These are phyloP conservation scores for Rhynchophorus ferrugineus DNA, from an alignment of 1,140 invertebrate species.

Conservation along the genomic window DNA sequence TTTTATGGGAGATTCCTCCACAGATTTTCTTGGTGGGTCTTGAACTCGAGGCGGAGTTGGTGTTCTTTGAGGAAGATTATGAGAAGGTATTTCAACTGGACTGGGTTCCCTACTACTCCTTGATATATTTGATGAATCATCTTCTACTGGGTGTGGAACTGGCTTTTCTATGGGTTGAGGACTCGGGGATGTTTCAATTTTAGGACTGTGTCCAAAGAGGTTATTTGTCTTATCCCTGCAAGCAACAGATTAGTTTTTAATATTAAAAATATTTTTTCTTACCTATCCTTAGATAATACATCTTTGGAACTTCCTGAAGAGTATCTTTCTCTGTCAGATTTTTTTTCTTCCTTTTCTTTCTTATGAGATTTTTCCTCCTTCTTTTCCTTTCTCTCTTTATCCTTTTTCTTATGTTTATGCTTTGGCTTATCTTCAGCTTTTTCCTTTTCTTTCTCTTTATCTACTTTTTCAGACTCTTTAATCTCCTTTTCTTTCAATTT, in stretches of 20 bases:
- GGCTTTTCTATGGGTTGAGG: constrained; percentile 16
- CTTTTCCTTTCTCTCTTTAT: constrained; percentile 31
- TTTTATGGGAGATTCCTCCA: background rate
- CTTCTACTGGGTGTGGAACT: constrained; percentile 7
- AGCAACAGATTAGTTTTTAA: background rate
- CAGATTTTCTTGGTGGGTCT: background rate
- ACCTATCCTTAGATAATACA: constrained; percentile 15
- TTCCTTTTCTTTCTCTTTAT: constrained; percentile 25
- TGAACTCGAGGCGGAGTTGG: background rate
- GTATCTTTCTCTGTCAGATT: constrained; percentile 13
- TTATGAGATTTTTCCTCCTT: constrained; percentile 26
- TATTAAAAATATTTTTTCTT: background rate
- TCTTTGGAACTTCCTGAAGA: constrained; percentile 5
- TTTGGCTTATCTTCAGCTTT: constrained; percentile 30
- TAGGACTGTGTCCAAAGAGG: constrained; percentile 27
- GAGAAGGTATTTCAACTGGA: constrained; percentile 4
- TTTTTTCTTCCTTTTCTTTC: constrained; percentile 17
- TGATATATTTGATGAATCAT: constrained; percentile 23
- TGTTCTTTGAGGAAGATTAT: constrained; percentile 1
- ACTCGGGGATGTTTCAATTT: constrained; percentile 17
- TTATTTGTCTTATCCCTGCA: constrained; percentile 22
- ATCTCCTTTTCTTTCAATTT: constrained; percentile 27
- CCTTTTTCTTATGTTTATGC: constrained; percentile 37
- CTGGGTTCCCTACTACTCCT: constrained; percentile 21
- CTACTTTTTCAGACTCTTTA: constrained; percentile 26